Base-by-base conservation (phyloP, 2,797 vertebrate species). In the Anolis apletophallus region DNA sequence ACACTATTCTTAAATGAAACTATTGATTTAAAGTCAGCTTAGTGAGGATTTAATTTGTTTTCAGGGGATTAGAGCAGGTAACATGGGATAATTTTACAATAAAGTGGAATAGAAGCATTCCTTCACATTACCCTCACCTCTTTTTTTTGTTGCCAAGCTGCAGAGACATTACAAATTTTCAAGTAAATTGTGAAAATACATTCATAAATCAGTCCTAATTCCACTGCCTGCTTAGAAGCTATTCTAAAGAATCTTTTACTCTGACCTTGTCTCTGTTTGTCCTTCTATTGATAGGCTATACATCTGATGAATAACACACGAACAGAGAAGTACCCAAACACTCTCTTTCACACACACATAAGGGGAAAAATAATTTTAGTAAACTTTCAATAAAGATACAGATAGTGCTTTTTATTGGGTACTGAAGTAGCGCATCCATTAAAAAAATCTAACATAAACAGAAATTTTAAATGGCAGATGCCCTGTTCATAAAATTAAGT, bases 21-120 rank as follows among this genome's bases (percentile, higher is more conserved):
- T 98, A 99, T 98, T 98, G 98, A 99, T 98, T 98, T 98, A 97
- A 97, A 98, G 98, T 98, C 98, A 98, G 97, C 97, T 98, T 98
- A 98, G 98, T 98, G 97, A 98, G 97, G 97, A 98, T 99, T 99
- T 99, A 98, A 99, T 99, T 99, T 99, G 98, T 99, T 98, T 98
- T 98, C 98, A 96, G 97, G 97, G 98, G 98, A 98, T 99, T 98
- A 98, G 98, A 98, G 97, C 97, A 98, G 98, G 98, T 98, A 98
- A 98, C 97, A 96, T 95, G 97, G 97, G 98, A 97, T 98, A 98
- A 98, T 98, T 98, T 98, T 96, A 97, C 97, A 97, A 97, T 96
- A 97, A 97, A 96, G 94, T 92, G 93, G 95, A 95, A 95, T 96
- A 95, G 96, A 95, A 95, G 94, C 94, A 90, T 94, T 96, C 96